phyloP scores from a whole-genome alignment of 2,888 invertebrate species.

The Andrena camellia region DNA sequence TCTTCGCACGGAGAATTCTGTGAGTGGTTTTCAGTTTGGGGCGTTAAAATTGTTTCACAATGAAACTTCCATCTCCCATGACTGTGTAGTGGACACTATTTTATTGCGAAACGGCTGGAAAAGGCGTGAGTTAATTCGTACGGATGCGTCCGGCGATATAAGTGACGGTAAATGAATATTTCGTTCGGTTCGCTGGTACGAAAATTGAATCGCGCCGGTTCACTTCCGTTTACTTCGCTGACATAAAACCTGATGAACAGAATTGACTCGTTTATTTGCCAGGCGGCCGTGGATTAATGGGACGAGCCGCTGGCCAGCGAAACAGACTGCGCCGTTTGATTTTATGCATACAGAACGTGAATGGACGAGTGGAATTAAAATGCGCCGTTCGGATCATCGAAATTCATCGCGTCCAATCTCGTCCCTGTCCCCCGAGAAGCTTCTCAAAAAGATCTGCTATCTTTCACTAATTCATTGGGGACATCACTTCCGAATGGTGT shows the following conservation, averaged over 20 bases:
- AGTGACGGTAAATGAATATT: conserved; percentile 26
- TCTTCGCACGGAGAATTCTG: neutral
- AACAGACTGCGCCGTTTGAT: conserved; percentile 6
- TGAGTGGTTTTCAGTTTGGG: neutral
- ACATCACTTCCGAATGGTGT: no score
- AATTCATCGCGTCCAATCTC: neutral
- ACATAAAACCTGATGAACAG: conserved; percentile 31
- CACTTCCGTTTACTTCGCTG: conserved; percentile 29
- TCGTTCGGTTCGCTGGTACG: conserved; percentile 16
- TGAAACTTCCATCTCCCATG: no score
- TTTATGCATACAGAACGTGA: neutral
- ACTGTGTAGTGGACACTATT: neutral
- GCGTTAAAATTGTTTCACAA: neutral
- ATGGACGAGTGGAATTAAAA: conserved; percentile 3
- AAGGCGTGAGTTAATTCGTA: neutral
- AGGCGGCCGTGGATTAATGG: conserved; percentile 25
- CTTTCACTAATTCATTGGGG: no score
- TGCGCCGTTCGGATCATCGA: neutral
- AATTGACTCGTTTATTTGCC: conserved; percentile 34
- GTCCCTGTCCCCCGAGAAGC: no score
- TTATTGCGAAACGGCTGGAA: neutral
- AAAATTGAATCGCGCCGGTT: conserved; percentile 29
- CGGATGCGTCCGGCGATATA: neutral
- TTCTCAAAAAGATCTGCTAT: no score
- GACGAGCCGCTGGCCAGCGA: neutral